Evolutionary conservation across 2,113 vertebrate species (phyloP).

Genomic region (Microcebus murinus): DNA sequence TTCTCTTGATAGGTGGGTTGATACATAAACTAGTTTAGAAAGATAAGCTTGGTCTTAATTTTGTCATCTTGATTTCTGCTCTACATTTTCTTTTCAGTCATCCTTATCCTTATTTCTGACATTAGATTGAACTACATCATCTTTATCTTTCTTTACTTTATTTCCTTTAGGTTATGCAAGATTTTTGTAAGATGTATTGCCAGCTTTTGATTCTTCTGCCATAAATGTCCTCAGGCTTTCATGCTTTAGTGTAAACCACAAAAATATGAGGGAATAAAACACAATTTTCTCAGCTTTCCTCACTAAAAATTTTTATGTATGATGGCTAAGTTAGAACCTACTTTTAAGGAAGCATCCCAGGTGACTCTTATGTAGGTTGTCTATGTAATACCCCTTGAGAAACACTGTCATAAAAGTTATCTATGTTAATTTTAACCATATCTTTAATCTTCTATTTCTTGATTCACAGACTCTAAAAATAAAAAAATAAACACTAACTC

Average conservation of each 20-base stretch:
- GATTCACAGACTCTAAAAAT: slow-evolving; percentile 17
- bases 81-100: background rate
- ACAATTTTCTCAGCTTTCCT: background rate
- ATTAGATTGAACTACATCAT: background rate
- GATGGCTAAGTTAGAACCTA: background rate
- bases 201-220: background rate
- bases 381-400: background rate
- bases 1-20: background rate
- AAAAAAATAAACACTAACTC: background rate
- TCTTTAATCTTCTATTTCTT: background rate
- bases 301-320: background rate
- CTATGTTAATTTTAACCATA: background rate
- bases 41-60: background rate
- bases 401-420: background rate
- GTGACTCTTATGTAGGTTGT: background rate
- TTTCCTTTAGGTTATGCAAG: background rate
- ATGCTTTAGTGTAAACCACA: background rate
- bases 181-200: background rate
- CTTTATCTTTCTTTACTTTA: background rate
- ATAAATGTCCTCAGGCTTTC: background rate
- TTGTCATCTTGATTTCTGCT: background rate
- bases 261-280: background rate
- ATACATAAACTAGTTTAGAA: background rate
- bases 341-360: background rate
- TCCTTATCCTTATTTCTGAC: background rate